Evolutionary conservation across 2,888 invertebrate genomes (phyloP).

Genomic region (Villa cingulata): DNA sequence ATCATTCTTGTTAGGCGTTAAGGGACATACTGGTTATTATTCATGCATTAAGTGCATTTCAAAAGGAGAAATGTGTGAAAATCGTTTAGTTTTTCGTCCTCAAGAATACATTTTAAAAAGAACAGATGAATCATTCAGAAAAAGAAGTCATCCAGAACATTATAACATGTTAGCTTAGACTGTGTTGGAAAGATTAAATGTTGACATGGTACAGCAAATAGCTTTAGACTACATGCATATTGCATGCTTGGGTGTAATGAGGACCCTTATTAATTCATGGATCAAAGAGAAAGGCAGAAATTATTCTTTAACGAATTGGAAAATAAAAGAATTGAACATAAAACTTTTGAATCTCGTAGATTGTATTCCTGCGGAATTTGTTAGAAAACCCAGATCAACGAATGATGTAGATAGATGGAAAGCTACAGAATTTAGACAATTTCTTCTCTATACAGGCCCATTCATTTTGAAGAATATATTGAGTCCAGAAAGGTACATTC

Average conservation of each 20-base stretch:
- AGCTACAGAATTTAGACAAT: conserved; percentile 13
- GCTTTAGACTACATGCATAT: conserved; percentile 4
- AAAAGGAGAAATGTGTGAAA: neutral
- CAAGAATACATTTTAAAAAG: neutral
- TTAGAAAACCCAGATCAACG: neutral
- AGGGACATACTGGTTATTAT: neutral
- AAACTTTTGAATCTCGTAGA: neutral
- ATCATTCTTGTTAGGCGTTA: neutral
- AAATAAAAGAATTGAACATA: neutral
- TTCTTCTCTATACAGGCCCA: conserved; percentile 7
- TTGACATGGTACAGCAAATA: neutral
- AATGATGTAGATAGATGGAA: conserved; percentile 4
- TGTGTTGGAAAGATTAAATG: neutral
- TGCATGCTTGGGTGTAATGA: neutral
- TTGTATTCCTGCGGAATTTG: neutral
- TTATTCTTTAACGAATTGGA: neutral
- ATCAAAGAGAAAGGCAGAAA: neutral
- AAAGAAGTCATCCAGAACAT: neutral
- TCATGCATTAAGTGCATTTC: neutral
- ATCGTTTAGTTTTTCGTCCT: neutral
- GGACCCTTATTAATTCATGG: neutral
- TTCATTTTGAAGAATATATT: conserved; percentile 1
- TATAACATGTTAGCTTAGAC: neutral
- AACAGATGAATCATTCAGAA: neutral
- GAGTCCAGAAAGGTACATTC: conserved; percentile 9